Evolutionary conservation across 2,113 vertebrate genomes (phyloP).

Genomic region (Microcebus griseorufus): DNA sequence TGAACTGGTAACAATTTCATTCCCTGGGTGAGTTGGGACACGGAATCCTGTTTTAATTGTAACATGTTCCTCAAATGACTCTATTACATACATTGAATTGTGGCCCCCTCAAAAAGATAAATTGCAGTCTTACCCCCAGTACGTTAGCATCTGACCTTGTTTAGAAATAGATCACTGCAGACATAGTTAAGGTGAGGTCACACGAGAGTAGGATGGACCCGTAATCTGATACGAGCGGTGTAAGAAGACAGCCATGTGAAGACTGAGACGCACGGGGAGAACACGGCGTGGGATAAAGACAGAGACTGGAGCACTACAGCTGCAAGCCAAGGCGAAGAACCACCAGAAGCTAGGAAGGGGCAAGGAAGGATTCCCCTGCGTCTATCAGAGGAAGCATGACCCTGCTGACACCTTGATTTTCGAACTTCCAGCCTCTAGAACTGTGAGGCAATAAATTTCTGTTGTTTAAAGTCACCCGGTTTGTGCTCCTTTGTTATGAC

Average conservation of each 20-base stretch:
- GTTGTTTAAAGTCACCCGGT: background rate
- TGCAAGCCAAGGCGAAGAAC: background rate
- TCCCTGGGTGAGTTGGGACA: background rate
- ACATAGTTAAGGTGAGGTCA: slow-evolving; percentile 1
- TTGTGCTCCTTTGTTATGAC: background rate
- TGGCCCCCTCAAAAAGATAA: background rate
- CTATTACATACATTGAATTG: background rate
- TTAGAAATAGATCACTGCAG: slow-evolving; percentile 8
- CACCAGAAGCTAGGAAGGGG: background rate
- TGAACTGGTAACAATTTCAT: background rate
- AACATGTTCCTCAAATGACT: background rate
- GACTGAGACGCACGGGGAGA: background rate
- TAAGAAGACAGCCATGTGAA: background rate
- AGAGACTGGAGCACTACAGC: background rate
- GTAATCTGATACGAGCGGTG: background rate
- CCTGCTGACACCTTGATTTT: background rate
- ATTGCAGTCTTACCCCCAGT: background rate
- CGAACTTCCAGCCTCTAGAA: background rate
- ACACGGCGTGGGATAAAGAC: background rate
- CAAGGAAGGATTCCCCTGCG: background rate
- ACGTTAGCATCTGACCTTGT: background rate
- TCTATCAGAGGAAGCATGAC: background rate
- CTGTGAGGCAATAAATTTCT: background rate
- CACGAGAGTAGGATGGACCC: background rate
- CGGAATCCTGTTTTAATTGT: background rate